Base-by-base conservation (phyloP, 2,113 vertebrate species). In the Erythrocercus mccallii region DNA sequence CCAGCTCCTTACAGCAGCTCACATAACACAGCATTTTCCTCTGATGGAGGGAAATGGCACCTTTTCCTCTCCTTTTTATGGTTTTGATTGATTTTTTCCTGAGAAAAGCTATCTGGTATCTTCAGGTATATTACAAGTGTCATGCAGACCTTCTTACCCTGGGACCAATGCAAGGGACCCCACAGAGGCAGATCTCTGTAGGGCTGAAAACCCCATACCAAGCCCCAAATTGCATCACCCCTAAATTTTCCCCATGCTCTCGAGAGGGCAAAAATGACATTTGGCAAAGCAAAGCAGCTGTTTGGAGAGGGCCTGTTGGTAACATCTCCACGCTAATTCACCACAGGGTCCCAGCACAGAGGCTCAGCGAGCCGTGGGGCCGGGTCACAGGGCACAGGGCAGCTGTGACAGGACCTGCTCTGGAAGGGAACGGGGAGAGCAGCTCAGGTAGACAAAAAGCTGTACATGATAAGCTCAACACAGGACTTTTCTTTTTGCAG, bases 271-370 rank as follows among this genome's bases (percentile, higher is more conserved):
- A 62, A 91, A 88, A 81, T 71, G 25, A 72, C 93, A 93, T 95
- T 76, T 97, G 96, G 94, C 70, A 72, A 81, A 79, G 17, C n/a
- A 40, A 40, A 92, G 2, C 68, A 70, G 51, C 27, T 82, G 87
- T 64, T 10, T 65, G 79, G 57, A 83, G 72, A 69, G 69, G 35
- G 61, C 94, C 90, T 94, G 88, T 93, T 95, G 90, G 92, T 96
- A 61, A 64, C 93, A 96, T 76, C 79, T 77, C 76, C 15, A 31
- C 0, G 73, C 30, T 60, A 96, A 94, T 21, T 94, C 92, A 23
- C 83, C 35, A 16, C 44, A 15, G 92, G 86, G 8, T 19, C 65
- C 40, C 53, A 2, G 68, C 44, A 15, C 51, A 0, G 11, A 16
- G 60, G 70, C 0, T 3, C 73, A 5, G 42, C 0, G 56, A 30